Percentiles rank a stretch among this genome's conserved stretches.
Evolutionary conservation across 2,113 vertebrate species (phyloP).

Genomic region (Apistogramma diplotaenia): DNA sequence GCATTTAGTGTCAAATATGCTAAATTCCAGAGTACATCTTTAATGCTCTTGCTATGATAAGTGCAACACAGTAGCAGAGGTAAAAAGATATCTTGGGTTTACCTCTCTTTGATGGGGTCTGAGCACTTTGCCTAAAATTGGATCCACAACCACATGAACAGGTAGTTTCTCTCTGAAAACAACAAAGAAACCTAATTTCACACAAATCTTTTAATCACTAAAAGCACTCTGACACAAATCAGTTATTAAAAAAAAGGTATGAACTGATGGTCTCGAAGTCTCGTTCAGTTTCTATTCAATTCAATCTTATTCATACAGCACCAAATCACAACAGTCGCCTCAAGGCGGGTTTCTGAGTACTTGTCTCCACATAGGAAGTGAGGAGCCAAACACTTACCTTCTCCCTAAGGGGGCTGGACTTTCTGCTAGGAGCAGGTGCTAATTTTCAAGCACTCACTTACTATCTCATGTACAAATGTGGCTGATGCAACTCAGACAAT

Average conservation of each 20-base stretch:
- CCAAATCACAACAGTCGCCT: too few species aligned
- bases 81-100: slow-evolving; percentile 16
- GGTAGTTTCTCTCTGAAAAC: slow-evolving; percentile 84
- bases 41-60: neutral
- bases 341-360: too few species aligned
- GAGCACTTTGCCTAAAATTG: slow-evolving; percentile 87
- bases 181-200: neutral
- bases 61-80: neutral
- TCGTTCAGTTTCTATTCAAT: too few species aligned
- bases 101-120: slow-evolving; percentile 98
- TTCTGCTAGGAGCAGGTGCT: neutral
- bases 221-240: neutral
- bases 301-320: too few species aligned
- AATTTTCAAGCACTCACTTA: neutral
- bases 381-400: too few species aligned
- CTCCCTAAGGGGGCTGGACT: neutral
- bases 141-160: slow-evolving; percentile 97
- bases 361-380: neutral
- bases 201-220: neutral
- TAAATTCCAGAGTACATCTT: neutral
- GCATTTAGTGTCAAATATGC: neutral
- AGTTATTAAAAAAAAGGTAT: neutral
- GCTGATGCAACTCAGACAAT: neutral
- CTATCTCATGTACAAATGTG: neutral
- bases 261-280: too few species aligned